Base-by-base conservation (phyloP, 2,888 invertebrate species). In the Andrena flavipes region DNA sequence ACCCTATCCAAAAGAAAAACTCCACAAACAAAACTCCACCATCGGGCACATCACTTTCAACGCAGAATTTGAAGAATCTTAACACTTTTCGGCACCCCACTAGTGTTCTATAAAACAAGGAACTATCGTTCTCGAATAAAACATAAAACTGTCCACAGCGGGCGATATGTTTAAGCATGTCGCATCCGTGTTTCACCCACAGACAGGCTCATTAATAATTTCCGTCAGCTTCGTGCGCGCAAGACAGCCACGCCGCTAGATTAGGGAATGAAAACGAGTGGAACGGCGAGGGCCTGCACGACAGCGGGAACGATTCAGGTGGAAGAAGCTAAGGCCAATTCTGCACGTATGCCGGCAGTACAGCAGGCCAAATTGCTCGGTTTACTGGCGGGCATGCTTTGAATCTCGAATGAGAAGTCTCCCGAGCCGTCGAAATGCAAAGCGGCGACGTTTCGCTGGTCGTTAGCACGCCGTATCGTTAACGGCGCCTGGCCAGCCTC, bases 341-440 rank as follows among this genome's bases (percentile, higher is more conserved):
- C 77, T 67, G 84, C 85, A 82, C 84, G 82, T 84, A 78, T 82
- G 81, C 75, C 60, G 62, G 63, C 56, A 23, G 70, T 42, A 65
- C 51, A 74, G 60, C 76, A 65, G 75, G 81, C 80, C 70, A 84
- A 84, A 86, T 87, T 84, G 84, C 84, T 79, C 84, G 75, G 80
- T 87, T 87, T 84, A 80, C 74, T 74, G 85, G 65, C 73, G 68
- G 23, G 80, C 82, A 82, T 81, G 84, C 78, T 73, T 70, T 70
- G 87, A 87, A 87, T 87, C 76, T 75, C 30, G 63, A 80, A 87
- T 70, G 76, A 80, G 73, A 69, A 71, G 73, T n/a, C 51, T 20
- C 62, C 35, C 35, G 20, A 35, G 59, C 30, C 26, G 42, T 63
- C 48, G 68, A 68, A 56, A 73, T 30, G 77, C 48, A 49, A 64